Evolutionary conservation across 2,113 vertebrate genomes (phyloP).

Genomic region (Osmerus mordax): DNA sequence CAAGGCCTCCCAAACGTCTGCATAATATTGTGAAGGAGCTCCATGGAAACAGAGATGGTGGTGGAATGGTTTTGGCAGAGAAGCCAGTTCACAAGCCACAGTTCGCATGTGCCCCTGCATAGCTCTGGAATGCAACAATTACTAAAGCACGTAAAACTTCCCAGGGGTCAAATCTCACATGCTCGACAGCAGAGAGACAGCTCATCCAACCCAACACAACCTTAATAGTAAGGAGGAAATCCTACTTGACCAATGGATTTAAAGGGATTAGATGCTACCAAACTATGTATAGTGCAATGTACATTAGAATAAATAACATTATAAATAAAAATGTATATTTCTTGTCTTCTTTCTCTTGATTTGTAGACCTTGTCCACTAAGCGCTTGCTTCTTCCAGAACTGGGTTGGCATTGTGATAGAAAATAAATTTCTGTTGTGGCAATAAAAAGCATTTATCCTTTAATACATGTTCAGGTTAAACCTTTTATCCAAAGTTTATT

Average conservation of each 20-base stretch:
- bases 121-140: constrained; percentile 43
- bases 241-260: too few relatives aligned
- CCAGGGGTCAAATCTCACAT: constrained; percentile 14
- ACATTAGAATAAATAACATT: too few relatives aligned
- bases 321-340: too few relatives aligned
- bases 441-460: not conserved
- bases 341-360: too few relatives aligned
- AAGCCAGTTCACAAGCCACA: constrained; percentile 35
- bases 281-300: too few relatives aligned
- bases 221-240: too few relatives aligned
- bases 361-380: too few relatives aligned
- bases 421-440: not conserved
- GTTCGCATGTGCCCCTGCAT: constrained; percentile 38
- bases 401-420: too few relatives aligned
- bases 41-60: constrained; percentile 56
- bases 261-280: too few relatives aligned
- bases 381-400: too few relatives aligned
- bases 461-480: not conserved
- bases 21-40: constrained; percentile 65
- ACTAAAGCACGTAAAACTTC: constrained; percentile 35
- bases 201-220: too few relatives aligned
- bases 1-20: constrained; percentile 41
- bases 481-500: not conserved
- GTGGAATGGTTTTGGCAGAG: constrained; percentile 29
- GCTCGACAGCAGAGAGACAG: constrained; percentile 2